These are phyloP conservation scores for Poecilus cupreus DNA, from an alignment of 2,888 invertebrate genomes.

Conservation along the genomic window DNA sequence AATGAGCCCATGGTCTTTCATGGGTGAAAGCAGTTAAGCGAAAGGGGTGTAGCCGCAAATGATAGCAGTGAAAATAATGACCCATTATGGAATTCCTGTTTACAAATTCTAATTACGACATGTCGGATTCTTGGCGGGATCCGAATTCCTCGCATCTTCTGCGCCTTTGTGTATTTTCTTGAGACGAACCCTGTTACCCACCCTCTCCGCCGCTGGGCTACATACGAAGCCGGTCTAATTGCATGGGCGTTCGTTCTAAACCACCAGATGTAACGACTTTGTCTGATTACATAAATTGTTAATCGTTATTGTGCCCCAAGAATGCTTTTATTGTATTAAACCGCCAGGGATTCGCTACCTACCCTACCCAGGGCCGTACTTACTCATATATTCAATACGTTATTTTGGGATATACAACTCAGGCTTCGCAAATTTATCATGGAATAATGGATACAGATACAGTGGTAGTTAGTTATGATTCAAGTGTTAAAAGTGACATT, in stretches of 20 bases:
- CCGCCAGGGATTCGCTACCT: slow-evolving; percentile 6
- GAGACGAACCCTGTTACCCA: not conserved
- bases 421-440: too few relatives aligned
- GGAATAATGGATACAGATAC: too few relatives aligned
- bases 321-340: slow-evolving; percentile 61
- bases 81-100: slow-evolving; percentile 59
- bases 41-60: slow-evolving; percentile 32
- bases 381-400: slow-evolving; percentile 1
- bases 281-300: slow-evolving; percentile 62
- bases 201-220: slow-evolving; percentile 13
- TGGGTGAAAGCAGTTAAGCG: not conserved
- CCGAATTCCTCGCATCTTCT: slow-evolving; percentile 48
- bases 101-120: slow-evolving; percentile 59
- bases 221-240: slow-evolving; percentile 40
- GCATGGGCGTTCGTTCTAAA: slow-evolving; percentile 49
- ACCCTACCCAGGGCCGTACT: not conserved
- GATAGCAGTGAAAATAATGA: slow-evolving; percentile 52
- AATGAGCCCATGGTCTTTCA: not conserved
- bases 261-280: slow-evolving; percentile 58
- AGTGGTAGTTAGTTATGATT: too few relatives aligned
- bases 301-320: slow-evolving; percentile 60
- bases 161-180: slow-evolving; percentile 46
- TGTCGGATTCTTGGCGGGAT: slow-evolving; percentile 53
- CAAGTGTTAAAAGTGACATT: too few relatives aligned
- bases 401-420: too few relatives aligned